Evolutionary conservation across 1,140 invertebrate species (phyloP), one percentile per base, ranked within the genome.

Genomic region (Pseudoatta argentina): DNA sequence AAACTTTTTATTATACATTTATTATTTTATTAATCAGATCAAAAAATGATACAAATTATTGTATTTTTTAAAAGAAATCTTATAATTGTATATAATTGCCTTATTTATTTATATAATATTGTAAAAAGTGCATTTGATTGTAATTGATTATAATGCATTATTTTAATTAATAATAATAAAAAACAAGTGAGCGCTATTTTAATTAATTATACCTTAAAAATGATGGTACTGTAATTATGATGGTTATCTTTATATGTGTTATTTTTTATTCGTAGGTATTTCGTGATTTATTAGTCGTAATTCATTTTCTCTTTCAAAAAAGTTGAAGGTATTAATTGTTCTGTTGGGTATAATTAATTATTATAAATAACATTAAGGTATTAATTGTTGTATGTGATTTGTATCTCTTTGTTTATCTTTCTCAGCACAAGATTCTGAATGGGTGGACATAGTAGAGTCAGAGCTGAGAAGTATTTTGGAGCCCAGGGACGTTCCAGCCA

Each of bases 361-460:
- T 30, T 30, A 30, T 30, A 30, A 30, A 30, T 30, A 30, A 30
- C 27, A 30, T 30, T 3, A 30, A 30, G 27, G 3, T 30, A 30
- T 30, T 30, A 3, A 30, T 30, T 30, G 2, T 30, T 30, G 8
- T 51, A 2, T 27, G 7, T 67, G 44, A 24, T 55, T 30, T 34
- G 14, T 67, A 63, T 59, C 21, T 55, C 14, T 48, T 72, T n/a
- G 6, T 81, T 48, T 7, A 27, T 57, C n/a, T 30, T 63, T 75
- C 8, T 73, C 83, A 97, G 96, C 94, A 86, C 97, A 97, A 91
- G 97, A 98, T 90, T 97, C 97, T 3, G 97, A 98, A 93, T 98
- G 98, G 98, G 97, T 97, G 14, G 97, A 98, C 90, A 96, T 98
- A 67, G 97, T 98, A 2, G 97, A 98, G 94, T 97, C 97, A 12